phyloP scores from a whole-genome alignment of 1,140 invertebrate genomes.

The Epicauta chinensis region DNA sequence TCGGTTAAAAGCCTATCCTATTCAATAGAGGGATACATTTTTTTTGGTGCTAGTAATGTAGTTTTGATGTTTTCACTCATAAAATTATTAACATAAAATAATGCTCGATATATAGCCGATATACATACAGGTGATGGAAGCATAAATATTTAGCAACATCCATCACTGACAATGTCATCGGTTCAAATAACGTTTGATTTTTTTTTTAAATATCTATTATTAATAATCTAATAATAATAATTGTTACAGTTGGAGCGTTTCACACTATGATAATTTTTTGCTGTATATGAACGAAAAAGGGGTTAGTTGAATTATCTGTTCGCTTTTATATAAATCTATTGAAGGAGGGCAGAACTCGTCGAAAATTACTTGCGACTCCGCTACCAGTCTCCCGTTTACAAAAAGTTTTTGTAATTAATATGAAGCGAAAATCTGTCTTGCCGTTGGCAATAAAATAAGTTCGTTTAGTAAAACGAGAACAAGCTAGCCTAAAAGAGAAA shows the following conservation, averaged over 20 bases:
- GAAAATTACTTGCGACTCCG: constrained; percentile 2
- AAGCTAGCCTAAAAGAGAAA: constrained; percentile 17
- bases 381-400: not conserved
- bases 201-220: too few relatives aligned
- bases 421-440: constrained; percentile 30
- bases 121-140: constrained; percentile 6
- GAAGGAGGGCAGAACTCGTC: too few relatives aligned
- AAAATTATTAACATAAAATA: constrained; percentile 23
- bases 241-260: too few relatives aligned
- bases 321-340: too few relatives aligned
- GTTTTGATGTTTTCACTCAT: too few relatives aligned
- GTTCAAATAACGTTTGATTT: too few relatives aligned
- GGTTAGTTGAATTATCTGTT: too few relatives aligned
- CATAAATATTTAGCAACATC: constrained; percentile 27
- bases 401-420: constrained; percentile 29
- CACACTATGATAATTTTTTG: too few relatives aligned
- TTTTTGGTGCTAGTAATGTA: too few relatives aligned
- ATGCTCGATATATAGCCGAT: constrained; percentile 12
- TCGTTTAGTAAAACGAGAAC: constrained; percentile 26
- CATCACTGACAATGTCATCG: constrained; percentile 25
- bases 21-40: too few relatives aligned
- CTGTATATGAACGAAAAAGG: too few relatives aligned
- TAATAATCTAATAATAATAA: too few relatives aligned
- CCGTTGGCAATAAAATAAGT: constrained; percentile 27
- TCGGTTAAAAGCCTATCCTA: not conserved